phyloP scores from a whole-genome alignment of 2,113 vertebrate species.

The Corythornis vintsioides region DNA sequence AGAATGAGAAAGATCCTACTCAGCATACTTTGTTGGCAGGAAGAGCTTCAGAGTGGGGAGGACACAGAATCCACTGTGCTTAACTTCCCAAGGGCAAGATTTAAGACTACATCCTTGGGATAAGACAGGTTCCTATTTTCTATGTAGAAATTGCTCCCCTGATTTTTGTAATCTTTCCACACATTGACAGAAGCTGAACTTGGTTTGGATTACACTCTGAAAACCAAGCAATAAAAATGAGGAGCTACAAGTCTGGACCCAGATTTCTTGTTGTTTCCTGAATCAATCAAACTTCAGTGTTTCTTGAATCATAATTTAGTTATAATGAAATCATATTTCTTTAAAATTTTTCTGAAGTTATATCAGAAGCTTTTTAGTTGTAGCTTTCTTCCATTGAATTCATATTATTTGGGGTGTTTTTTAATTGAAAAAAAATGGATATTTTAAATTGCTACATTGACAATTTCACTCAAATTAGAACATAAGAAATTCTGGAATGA shows the following conservation, averaged over 20 bases:
- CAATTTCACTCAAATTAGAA: background rate
- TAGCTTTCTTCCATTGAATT: background rate
- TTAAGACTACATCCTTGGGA: background rate
- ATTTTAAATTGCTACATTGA: background rate
- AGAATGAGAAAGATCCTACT: background rate
- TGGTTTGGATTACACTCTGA: background rate
- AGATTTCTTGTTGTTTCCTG: background rate
- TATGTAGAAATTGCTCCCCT: background rate
- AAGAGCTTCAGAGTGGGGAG: background rate
- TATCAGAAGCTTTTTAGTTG: background rate
- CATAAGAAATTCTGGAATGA: background rate
- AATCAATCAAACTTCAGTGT: background rate
- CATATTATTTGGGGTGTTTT: background rate
- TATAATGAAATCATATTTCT: background rate
- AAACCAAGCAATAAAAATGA: background rate
- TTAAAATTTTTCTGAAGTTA: background rate
- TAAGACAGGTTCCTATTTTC: background rate
- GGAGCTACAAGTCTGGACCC: background rate
- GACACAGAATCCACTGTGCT: rapidly evolving
- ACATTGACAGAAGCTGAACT: background rate
- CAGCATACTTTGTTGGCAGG: background rate
- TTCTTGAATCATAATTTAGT: background rate
- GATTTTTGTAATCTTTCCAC: background rate
- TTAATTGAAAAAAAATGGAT: background rate
- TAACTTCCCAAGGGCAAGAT: background rate